These are phyloP conservation scores for Apostichopus californicus DNA, from an alignment of 35 echinoderm and acorn worm genomes.

Conservation along the genomic window DNA sequence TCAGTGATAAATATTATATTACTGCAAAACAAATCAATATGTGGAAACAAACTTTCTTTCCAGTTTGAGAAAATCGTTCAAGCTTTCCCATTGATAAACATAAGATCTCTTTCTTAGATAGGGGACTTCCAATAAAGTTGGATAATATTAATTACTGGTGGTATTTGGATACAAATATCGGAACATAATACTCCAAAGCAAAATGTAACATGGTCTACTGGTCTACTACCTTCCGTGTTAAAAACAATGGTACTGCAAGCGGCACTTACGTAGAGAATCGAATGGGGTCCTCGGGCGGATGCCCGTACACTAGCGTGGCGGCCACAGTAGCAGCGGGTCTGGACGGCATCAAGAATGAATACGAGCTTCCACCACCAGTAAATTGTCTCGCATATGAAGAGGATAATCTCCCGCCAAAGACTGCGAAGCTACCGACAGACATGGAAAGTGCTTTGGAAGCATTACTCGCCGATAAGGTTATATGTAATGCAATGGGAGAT, in stretches of 20 bases:
- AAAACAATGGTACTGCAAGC: constrained; percentile 23
- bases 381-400: too few species aligned
- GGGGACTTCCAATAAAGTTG: too few species aligned
- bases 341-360: too few species aligned
- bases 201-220: background rate
- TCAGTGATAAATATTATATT: too few species aligned
- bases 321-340: constrained; percentile 57
- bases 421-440: constrained; percentile 31
- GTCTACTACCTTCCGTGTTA: constrained; percentile 59
- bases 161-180: too few species aligned
- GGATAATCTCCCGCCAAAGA: constrained; percentile 54
- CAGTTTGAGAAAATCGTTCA: too few species aligned
- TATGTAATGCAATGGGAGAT: constrained; percentile 62
- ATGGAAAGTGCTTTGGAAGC: constrained; percentile 68
- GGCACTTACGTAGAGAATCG: constrained; percentile 80
- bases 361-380: too few species aligned
- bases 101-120: too few species aligned
- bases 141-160: too few species aligned
- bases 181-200: too few species aligned
- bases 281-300: constrained; percentile 44
- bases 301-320: constrained; percentile 61
- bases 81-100: too few species aligned
- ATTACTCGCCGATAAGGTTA: constrained; percentile 51
- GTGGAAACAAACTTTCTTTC: background rate
- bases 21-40: too few species aligned